These are phyloP conservation scores for Laticauda colubrina DNA, from an alignment of 2,113 vertebrate genomes.

Conservation along the genomic window DNA sequence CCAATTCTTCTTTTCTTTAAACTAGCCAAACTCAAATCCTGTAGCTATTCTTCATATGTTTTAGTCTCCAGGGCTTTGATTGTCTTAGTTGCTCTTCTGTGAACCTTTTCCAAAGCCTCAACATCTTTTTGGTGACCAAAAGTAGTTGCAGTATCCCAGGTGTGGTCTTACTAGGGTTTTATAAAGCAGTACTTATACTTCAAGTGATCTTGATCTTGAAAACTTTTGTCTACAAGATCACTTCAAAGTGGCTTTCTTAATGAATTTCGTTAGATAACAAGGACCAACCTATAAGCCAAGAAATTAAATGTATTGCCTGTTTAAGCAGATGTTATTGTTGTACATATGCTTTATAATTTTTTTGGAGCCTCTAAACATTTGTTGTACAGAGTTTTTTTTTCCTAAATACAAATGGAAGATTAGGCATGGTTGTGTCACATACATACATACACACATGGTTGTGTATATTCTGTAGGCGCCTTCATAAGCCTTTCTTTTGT, in stretches of 20 bases:
- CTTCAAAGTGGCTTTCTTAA: background rate
- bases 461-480: background rate
- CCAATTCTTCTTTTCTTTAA: too few species aligned
- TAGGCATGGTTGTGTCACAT: slow-evolving; percentile 50
- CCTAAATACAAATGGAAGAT: slow-evolving; percentile 21
- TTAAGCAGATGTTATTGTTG: slow-evolving; percentile 13
- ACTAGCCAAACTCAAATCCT: too few species aligned
- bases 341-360: slow-evolving; percentile 44
- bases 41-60: too few species aligned
- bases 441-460: background rate
- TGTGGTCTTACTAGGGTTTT: too few species aligned
- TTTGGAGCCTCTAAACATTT: slow-evolving; percentile 42
- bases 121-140: too few species aligned
- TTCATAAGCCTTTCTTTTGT: slow-evolving; percentile 67
- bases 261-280: background rate
- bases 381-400: slow-evolving; percentile 2
- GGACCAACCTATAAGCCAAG: background rate
- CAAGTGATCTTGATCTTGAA: background rate
- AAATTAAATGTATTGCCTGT: background rate
- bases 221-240: background rate
- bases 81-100: too few species aligned
- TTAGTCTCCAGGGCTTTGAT: too few species aligned
- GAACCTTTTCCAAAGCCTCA: too few species aligned
- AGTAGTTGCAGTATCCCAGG: too few species aligned
- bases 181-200: too few species aligned